Conservation (phyloP, 2,113 vertebrate species). For the Alethe diademata region DNA sequence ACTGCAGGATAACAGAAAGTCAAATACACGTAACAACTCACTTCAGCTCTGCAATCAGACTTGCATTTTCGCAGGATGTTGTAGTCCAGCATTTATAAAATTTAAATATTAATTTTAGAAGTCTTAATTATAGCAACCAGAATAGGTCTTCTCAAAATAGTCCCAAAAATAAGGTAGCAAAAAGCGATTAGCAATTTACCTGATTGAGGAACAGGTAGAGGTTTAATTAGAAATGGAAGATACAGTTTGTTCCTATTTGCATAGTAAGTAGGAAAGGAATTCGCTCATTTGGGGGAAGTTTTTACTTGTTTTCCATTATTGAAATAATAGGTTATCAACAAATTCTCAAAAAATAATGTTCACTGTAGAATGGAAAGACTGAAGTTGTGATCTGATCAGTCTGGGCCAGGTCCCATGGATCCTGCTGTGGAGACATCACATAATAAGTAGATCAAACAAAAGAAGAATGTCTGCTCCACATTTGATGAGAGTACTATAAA, state of each 20-base stretch:
- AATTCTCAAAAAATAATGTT: not conserved
- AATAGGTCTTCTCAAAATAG: slow-evolving; percentile 46
- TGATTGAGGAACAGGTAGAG: slow-evolving; percentile 31
- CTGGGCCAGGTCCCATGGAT: not conserved
- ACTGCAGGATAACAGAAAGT: slow-evolving; percentile 22
- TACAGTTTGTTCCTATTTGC: slow-evolving; percentile 35
- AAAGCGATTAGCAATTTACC: slow-evolving; percentile 40
- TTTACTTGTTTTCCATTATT: slow-evolving; percentile 18
- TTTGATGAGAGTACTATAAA: not conserved
- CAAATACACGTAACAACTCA: slow-evolving; percentile 22
- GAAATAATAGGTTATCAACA: slow-evolving; percentile 25
- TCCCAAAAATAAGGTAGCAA: slow-evolving; percentile 45
- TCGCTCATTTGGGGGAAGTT: not conserved
- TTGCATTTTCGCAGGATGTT: slow-evolving; percentile 57
- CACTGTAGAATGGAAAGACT: not conserved
- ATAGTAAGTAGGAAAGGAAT: slow-evolving; percentile 32
- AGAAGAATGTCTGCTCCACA: not conserved
- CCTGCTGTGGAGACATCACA: not conserved
- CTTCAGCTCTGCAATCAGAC: slow-evolving; percentile 47
- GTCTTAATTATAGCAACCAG: slow-evolving; percentile 57
- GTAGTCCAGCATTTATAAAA: slow-evolving; percentile 48
- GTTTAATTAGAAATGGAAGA: slow-evolving; percentile 47
- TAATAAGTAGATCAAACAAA: not conserved
- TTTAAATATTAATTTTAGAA: slow-evolving; percentile 74
- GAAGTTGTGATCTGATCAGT: not conserved